phyloP scores from a whole-genome alignment of 2,888 invertebrate genomes.

The Neoaliturus tenellus region DNA sequence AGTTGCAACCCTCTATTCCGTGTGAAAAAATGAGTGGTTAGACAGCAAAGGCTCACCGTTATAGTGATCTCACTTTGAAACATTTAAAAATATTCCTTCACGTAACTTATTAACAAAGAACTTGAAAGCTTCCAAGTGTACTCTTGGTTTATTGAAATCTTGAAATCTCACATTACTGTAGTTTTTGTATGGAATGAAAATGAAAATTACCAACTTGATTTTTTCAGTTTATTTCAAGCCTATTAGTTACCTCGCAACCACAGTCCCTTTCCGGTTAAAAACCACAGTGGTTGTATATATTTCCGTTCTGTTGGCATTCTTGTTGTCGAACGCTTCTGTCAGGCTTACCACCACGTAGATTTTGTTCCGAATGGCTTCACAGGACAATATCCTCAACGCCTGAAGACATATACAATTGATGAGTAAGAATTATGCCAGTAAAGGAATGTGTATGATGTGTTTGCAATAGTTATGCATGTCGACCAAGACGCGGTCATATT shows the following conservation, averaged over 20 bases:
- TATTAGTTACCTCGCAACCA: constrained; percentile 78
- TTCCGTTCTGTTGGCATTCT: constrained; percentile 61
- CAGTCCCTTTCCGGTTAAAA: constrained; percentile 82
- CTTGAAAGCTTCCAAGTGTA: too few species aligned
- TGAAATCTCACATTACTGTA: background rate
- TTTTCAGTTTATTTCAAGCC: background rate
- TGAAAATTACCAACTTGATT: background rate
- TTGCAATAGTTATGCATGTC: background rate
- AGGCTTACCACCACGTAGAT: constrained; percentile 85
- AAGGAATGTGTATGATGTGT: too few species aligned
- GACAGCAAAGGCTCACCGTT: too few species aligned
- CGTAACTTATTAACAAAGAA: too few species aligned
- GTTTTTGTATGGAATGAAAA: background rate
- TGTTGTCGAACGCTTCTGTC: constrained; percentile 76
- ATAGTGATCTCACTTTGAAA: too few species aligned
- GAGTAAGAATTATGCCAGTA: background rate
- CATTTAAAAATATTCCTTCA: too few species aligned
- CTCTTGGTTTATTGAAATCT: too few species aligned
- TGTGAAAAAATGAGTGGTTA: too few species aligned
- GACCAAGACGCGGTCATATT: background rate
- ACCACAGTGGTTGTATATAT: constrained; percentile 88
- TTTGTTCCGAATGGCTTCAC: constrained; percentile 75
- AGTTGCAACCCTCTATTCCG: too few species aligned
- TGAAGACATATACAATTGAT: constrained; percentile 69
- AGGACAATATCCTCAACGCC: constrained; percentile 77